A percentile compares a stretch with the other conserved stretches of the same genome.
phyloP scores from a whole-genome alignment of 2,797 vertebrate genomes.

The Urosaurus nigricauda region DNA sequence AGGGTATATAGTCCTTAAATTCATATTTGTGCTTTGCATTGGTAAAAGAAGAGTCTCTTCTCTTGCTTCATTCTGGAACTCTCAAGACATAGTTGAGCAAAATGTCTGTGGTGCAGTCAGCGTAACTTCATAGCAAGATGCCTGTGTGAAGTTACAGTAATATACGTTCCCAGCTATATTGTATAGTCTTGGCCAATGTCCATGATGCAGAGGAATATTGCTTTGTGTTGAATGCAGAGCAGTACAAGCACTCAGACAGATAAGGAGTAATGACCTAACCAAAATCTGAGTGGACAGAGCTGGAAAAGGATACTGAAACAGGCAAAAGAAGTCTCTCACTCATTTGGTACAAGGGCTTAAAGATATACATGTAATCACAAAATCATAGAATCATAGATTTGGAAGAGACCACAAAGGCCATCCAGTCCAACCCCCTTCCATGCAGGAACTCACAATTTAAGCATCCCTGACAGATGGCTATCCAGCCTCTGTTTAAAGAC shows the following conservation, averaged over 20 bases:
- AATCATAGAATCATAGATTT: too few relatives aligned
- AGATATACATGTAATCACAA: not conserved
- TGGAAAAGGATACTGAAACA: constrained; percentile 14
- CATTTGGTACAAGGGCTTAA: not conserved
- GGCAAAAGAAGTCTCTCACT: not conserved
- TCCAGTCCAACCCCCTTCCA: too few relatives aligned
- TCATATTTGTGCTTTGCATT: constrained; percentile 42
- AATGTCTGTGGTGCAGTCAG: constrained; percentile 20
- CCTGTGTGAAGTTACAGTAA: constrained; percentile 7
- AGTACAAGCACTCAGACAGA: not conserved
- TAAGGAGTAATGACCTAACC: not conserved
- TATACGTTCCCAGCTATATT: not conserved
- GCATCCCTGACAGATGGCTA: too few relatives aligned
- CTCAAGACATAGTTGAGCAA: constrained; percentile 30
- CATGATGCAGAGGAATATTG: constrained; percentile 12
- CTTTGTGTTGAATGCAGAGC: constrained; percentile 9
- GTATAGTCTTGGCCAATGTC: not conserved
- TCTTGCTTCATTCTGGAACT: constrained; percentile 43
- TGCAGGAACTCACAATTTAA: too few relatives aligned
- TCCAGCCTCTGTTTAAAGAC: too few relatives aligned
- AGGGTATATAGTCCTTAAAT: constrained; percentile 39
- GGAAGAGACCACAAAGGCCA: too few relatives aligned
- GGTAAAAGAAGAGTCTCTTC: constrained; percentile 5
- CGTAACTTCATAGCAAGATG: constrained; percentile 36
- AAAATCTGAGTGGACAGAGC: constrained; percentile 16